phyloP scores from a whole-genome alignment of 2,113 vertebrate genomes.

The Podarcis cretensis region DNA sequence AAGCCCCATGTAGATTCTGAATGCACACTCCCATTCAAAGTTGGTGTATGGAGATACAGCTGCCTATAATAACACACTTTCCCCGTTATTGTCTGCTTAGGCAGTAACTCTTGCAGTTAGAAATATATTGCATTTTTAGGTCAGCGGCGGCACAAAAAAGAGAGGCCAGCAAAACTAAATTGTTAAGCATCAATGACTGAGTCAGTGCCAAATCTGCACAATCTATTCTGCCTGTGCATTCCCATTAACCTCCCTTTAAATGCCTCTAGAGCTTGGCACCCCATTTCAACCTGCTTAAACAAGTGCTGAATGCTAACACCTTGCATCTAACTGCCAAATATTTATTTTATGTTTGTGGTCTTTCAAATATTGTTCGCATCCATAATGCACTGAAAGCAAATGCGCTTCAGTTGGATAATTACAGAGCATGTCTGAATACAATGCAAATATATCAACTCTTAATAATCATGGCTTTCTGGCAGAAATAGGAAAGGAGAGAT shows the following conservation, averaged over 20 bases:
- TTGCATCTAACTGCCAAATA: not conserved
- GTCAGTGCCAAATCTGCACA: not conserved
- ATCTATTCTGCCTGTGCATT: not conserved
- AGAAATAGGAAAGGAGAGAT: slow-evolving; percentile 11
- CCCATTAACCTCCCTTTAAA: slow-evolving; percentile 20
- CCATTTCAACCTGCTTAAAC: slow-evolving; percentile 19
- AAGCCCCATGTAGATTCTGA: not conserved
- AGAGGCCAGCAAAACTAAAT: not conserved
- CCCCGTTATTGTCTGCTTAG: not conserved
- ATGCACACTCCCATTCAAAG: not conserved
- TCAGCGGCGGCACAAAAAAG: not conserved
- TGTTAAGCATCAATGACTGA: not conserved
- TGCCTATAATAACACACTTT: slow-evolving; percentile 5
- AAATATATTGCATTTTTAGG: slow-evolving; percentile 10
- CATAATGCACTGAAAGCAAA: not conserved
- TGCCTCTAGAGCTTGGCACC: not conserved
- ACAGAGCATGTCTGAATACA: slow-evolving; percentile 34
- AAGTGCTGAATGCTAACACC: slow-evolving; percentile 18
- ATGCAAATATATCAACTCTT: slow-evolving; percentile 40
- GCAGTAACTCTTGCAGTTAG: not conserved
- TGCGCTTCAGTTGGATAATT: not conserved
- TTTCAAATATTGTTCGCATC: not conserved
- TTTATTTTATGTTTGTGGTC: not conserved
- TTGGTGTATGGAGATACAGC: not conserved
- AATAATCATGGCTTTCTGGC: slow-evolving; percentile 14